phyloP scores from a whole-genome alignment of 2,797 vertebrate species.

The Gastrophryne carolinensis region DNA sequence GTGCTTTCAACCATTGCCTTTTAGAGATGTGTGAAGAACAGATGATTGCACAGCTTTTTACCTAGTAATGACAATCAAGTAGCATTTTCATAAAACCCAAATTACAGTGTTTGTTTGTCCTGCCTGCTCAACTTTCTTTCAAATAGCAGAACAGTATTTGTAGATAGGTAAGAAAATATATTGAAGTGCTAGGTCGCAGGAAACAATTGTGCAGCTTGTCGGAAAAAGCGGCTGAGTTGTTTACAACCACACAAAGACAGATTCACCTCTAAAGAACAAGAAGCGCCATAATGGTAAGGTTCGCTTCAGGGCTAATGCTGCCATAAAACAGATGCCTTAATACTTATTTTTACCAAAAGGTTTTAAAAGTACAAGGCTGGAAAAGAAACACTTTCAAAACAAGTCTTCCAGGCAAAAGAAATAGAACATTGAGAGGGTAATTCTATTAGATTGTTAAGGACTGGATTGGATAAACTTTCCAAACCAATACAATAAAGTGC shows the following conservation, averaged over 20 bases:
- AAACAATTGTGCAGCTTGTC: constrained; percentile 13
- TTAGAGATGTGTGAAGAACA: constrained; percentile 55
- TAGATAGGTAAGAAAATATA: constrained; percentile 35
- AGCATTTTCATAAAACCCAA: constrained; percentile 59
- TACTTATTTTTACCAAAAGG: background rate
- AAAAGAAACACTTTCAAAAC: background rate
- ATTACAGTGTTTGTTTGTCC: constrained; percentile 54
- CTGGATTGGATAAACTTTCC: background rate
- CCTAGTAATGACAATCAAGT: constrained; percentile 56
- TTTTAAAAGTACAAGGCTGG: background rate
- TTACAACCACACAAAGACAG: background rate
- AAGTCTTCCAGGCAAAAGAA: background rate
- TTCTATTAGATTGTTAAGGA: background rate
- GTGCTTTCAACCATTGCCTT: constrained; percentile 55
- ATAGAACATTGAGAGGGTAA: no score
- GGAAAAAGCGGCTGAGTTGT: background rate
- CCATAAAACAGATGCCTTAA: background rate
- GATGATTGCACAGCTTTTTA: constrained; percentile 65
- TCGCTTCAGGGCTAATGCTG: background rate
- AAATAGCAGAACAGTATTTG: background rate
- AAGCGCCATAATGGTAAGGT: background rate
- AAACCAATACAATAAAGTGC: no score
- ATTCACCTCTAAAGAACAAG: background rate
- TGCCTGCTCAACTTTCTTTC: constrained; percentile 48
- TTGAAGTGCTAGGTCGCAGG: constrained; percentile 44